Percentiles rank a stretch among this genome's conserved stretches.
Conservation (phyloP, 2,888 invertebrate species). For the Hydrotaea cyrtoneurina region DNA sequence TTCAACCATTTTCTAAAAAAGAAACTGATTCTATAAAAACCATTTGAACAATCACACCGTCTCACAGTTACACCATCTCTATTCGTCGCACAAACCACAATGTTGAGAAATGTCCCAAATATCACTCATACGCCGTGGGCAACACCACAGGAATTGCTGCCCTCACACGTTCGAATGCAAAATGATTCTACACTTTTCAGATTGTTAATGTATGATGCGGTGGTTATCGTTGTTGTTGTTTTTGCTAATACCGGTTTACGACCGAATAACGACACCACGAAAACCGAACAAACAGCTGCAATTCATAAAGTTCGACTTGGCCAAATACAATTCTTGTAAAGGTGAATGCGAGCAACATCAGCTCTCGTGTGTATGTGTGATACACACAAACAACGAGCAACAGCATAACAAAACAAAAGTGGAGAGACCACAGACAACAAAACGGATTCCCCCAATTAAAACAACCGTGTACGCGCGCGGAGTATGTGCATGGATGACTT, state of each 20-base stretch:
- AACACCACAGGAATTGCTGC: not conserved
- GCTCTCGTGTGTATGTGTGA: too few relatives aligned
- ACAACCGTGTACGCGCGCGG: constrained; percentile 20
- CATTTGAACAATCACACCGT: too few relatives aligned
- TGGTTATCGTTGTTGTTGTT: not conserved
- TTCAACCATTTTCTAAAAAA: too few relatives aligned
- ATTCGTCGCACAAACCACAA: too few relatives aligned
- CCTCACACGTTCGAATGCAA: constrained; percentile 14
- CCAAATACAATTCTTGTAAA: constrained; percentile 23
- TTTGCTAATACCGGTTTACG: constrained; percentile 49
- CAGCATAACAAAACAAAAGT: not conserved
- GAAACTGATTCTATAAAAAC: too few relatives aligned
- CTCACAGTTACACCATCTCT: too few relatives aligned
- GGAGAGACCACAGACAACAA: constrained; percentile 60
- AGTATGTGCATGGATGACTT: constrained; percentile 43
- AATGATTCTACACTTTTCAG: constrained; percentile 10
- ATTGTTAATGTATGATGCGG: not conserved
- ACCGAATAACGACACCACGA: constrained; percentile 18
- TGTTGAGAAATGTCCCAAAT: not conserved
- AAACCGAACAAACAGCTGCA: constrained; percentile 62
- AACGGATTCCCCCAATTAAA: constrained; percentile 67
- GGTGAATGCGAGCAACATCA: constrained; percentile 6
- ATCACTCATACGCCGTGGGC: constrained; percentile 45
- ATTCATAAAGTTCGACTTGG: constrained; percentile 45
- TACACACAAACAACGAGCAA: not conserved